Conservation (phyloP, 2,113 vertebrate species). For the Thalassoma bifasciatum region DNA sequence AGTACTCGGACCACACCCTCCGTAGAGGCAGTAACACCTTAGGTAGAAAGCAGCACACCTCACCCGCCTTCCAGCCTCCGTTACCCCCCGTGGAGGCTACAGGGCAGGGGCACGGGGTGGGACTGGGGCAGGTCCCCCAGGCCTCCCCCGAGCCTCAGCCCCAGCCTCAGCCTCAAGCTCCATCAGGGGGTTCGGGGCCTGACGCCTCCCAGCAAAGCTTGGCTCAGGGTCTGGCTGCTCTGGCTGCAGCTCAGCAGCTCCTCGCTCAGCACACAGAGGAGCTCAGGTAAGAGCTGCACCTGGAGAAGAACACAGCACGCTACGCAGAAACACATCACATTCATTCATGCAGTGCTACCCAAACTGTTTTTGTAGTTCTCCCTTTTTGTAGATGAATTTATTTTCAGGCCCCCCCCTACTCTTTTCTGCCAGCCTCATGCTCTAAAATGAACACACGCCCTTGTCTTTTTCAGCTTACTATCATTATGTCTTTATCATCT, state of each 20-base stretch:
- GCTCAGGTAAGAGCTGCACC: slow-evolving; percentile 89
- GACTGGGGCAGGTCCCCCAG: slow-evolving; percentile 64
- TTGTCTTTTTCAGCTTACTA: too few relatives aligned
- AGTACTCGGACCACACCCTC: slow-evolving; percentile 91
- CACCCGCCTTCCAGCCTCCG: slow-evolving; percentile 97
- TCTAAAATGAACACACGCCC: too few relatives aligned
- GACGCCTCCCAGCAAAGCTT: slow-evolving; percentile 85
- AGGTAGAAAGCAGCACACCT: slow-evolving; percentile 97
- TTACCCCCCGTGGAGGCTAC: slow-evolving; percentile 92
- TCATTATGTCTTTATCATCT: too few relatives aligned
- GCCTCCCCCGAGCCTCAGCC: slow-evolving; percentile 78
- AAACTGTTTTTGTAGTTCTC: too few relatives aligned
- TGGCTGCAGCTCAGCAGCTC: slow-evolving; percentile 86
- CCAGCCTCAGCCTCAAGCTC: slow-evolving; percentile 62
- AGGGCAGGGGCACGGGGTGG: slow-evolving; percentile 70
- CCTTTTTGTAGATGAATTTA: too few relatives aligned
- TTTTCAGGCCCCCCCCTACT: too few relatives aligned
- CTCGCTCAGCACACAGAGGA: slow-evolving; percentile 87
- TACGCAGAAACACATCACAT: slow-evolving; percentile 2
- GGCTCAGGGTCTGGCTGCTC: slow-evolving; percentile 82
- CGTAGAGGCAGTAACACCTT: slow-evolving; percentile 93
- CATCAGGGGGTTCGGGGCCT: slow-evolving; percentile 74
- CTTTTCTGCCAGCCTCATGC: too few relatives aligned
- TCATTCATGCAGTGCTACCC: too few relatives aligned
- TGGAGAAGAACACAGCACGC: slow-evolving; percentile 39